Evolutionary conservation across 53 echinoderm and acorn worm species (phyloP).

Genomic region (Astropecten irregularis): DNA sequence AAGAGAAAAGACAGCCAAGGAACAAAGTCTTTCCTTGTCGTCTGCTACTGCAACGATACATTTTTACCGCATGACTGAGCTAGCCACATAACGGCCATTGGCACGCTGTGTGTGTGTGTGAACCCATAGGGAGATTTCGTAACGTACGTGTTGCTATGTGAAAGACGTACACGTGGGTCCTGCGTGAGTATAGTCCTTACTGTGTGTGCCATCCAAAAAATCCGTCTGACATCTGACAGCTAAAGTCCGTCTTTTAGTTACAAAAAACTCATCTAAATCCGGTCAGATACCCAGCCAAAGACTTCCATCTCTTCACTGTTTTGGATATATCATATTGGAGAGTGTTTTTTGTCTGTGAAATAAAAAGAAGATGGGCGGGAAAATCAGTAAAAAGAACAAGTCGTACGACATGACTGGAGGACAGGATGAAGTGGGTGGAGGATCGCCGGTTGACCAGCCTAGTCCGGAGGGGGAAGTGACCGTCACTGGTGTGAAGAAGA

Average conservation of each 20-base stretch:
- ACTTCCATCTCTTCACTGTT: too few species aligned
- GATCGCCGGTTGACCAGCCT: conserved; percentile 31
- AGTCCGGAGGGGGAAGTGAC: conserved; percentile 40
- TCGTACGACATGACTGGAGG: conserved; percentile 42
- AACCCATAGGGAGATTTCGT: conserved; percentile 14
- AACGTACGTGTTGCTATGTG: conserved; percentile 55
- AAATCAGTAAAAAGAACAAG: conserved; percentile 63
- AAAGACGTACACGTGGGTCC: conserved; percentile 16
- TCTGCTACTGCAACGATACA: not conserved
- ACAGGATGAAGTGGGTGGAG: conserved; percentile 31
- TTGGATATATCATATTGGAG: too few species aligned
- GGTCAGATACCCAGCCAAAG: too few species aligned
- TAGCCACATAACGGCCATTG: conserved; percentile 19
- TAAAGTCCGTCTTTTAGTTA: too few species aligned
- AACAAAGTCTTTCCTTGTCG: not conserved
- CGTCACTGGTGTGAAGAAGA: conserved; percentile 45
- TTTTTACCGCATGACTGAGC: conserved; percentile 31
- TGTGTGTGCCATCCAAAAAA: not conserved
- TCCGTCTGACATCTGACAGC: not conserved
- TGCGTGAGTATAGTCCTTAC: too few species aligned
- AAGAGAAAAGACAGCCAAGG: too few species aligned
- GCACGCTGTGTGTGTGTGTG: conserved; percentile 8
- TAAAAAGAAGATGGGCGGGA: conserved; percentile 41
- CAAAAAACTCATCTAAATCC: too few species aligned
- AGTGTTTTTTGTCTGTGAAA: not conserved